Base-by-base conservation (phyloP, 2,113 vertebrate species). In the Lamprotornis superbus region DNA sequence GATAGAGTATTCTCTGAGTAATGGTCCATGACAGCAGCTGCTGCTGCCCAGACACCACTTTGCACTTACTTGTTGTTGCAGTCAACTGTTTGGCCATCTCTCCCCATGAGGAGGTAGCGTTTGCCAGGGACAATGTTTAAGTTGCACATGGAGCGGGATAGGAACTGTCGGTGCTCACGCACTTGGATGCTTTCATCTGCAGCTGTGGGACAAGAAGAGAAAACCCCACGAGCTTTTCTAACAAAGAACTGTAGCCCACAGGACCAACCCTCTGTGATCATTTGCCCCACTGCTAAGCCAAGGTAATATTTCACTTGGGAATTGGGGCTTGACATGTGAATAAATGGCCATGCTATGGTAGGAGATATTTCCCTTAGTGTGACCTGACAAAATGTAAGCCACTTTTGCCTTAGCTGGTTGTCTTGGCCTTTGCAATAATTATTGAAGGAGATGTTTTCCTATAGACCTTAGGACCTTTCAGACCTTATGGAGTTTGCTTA, bases 21-120 rank as follows among this genome's bases (percentile, higher is more conserved):
- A 13, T 1, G 5, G 24, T 61, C 39, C 2, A 0, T 1, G 3
- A 30, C 1, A 76, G 33, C 75, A 69, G n/a, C 59, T 12, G 1
- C 64, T 77, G n/a, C 39, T 78, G 30, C 56, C 73, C 50, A 57
- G 71, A 76, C 74, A 35, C 19, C 10, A 28, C 37, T 93, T 35
- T 83, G 35, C 55, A 95, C 97, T 95, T 82, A 98, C 97, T 94
- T 94, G 67, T 91, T 75, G 22, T 94, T 90, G 65, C 49, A 63
- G 17, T 93, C 85, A 5, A 93, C 80, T 0, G 96, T 96, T 65
- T 75, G 60, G 7, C 91, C 76, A 6, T 98, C 87, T 57, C 85
- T 93, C 3, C 98, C 97, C 98, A 98, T 98, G 37, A 98, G 55
- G 70, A 98, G 93, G 85, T 98, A 98, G 27, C 49, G 50, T 5